Conservation (phyloP, 2,113 vertebrate genomes). For the Phalacrocorax aristotelis region DNA sequence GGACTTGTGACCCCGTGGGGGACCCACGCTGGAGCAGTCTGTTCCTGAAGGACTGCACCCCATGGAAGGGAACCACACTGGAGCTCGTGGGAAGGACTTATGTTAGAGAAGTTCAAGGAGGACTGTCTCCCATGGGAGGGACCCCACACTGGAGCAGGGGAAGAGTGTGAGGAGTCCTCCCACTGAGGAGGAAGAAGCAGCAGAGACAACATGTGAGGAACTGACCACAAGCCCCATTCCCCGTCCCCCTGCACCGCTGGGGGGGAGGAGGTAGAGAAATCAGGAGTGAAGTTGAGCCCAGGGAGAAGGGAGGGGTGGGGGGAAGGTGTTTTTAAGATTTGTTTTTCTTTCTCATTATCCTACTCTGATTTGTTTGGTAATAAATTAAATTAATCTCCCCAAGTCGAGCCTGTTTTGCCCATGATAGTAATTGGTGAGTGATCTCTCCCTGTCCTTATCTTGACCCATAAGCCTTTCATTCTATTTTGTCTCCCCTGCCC, state of each 20-base stretch:
- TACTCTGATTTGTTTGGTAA: not conserved
- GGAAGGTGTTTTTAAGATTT: not conserved
- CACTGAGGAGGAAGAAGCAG: not conserved
- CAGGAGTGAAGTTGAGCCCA: not conserved
- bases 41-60: not conserved
- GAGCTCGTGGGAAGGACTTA: not conserved
- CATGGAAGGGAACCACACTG: rapidly evolving
- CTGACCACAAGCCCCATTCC: not conserved
- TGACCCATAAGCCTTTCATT: rapidly evolving
- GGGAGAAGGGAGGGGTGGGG: not conserved
- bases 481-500: not conserved
- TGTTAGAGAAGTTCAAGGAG: not conserved
- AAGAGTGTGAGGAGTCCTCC: not conserved
- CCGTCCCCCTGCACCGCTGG: rapidly evolving
- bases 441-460: not conserved
- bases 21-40: not conserved
- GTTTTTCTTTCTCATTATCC: not conserved
- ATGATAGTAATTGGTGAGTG: not conserved
- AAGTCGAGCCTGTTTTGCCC: not conserved
- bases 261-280: not conserved
- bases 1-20: not conserved
- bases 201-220: not conserved
- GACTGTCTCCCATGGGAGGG: not conserved
- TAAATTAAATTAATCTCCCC: not conserved
- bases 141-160: not conserved